phyloP scores from a whole-genome alignment of 2,113 vertebrate species.

The Colius striatus region DNA sequence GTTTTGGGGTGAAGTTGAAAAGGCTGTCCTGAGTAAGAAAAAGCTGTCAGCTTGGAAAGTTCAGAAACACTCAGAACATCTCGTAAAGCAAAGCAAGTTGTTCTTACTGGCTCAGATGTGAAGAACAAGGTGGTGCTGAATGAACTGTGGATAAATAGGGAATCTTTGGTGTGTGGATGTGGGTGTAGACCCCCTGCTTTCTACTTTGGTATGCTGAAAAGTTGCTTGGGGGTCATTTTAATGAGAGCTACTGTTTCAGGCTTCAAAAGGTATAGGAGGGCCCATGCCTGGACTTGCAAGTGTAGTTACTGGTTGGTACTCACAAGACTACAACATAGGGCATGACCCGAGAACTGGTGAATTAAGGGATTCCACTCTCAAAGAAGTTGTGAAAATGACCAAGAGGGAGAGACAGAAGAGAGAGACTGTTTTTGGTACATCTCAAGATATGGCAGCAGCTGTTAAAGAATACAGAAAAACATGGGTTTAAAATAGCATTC shows the following conservation, averaged over 20 bases:
- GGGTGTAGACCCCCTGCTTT: constrained; percentile 4
- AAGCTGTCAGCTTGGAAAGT: background rate
- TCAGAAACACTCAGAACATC: background rate
- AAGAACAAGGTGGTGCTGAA: background rate
- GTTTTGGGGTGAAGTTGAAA: background rate
- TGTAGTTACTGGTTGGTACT: background rate
- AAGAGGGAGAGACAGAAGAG: background rate
- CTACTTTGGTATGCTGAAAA: constrained; percentile 37
- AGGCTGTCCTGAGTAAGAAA: background rate
- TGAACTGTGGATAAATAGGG: background rate
- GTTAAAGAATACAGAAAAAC: background rate
- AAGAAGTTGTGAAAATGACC: background rate
- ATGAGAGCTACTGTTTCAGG: background rate
- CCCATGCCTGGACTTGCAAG: constrained; percentile 6
- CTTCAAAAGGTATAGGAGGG: constrained; percentile 19
- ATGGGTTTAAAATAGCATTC: background rate
- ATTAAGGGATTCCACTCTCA: constrained; percentile 5
- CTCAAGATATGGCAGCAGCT: background rate
- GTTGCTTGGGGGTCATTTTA: constrained; percentile 41
- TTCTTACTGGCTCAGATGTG: background rate
- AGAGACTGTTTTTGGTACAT: background rate
- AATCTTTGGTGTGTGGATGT: background rate
- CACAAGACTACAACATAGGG: background rate
- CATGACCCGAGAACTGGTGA: background rate
- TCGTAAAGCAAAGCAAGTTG: background rate